Base-by-base conservation (phyloP, 2,888 invertebrate species). In the Tinea trinotella region DNA sequence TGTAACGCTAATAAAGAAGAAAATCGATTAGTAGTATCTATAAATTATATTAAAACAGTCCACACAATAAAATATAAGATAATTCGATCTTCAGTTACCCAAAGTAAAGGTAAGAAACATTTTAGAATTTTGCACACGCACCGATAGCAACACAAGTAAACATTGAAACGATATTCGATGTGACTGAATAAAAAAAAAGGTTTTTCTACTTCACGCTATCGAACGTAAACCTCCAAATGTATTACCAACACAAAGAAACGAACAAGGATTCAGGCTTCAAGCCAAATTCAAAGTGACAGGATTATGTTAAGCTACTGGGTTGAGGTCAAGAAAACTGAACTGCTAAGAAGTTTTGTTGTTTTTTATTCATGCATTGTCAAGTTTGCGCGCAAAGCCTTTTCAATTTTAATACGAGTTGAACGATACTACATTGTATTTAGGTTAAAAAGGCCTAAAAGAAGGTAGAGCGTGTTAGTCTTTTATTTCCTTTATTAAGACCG, bases 241-340 rank as follows among this genome's bases (percentile, higher is more conserved):
- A 73, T 71, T 70, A 69, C 61, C 63, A 62, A 64, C 66, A 70
- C 67, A 67, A 70, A 67, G 65, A 66, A 67, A 63, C 69, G 69
- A 71, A 70, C 71, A 65, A 62, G 65, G 66, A 66, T 69, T 64
- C 61, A 58, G 61, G 61, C 61, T 60, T 61, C 60, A 62, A 62
- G 65, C 64, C 61, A 68, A 72, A 75, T 69, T 74, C 68, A 65
- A 72, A 73, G 70, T 72, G 77, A 77, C 75, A 73, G 69, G 67
- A 71, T 74, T 70, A 71, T 18, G 46, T 19, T 46, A 19, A 46
- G 46, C 46, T 19, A 46, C n/a, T 46, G 17, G 46, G 18, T 19
- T 46, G 2, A 19, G 30, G 30, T 30, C 30, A 30, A 30, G 30
- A 30, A 30, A 30, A 4, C 30, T 30, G n/a, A 30, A 30, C 30